Evolutionary conservation across 64 coral and sea anemone species (phyloP).

Genomic region (Anthopleura sola): DNA sequence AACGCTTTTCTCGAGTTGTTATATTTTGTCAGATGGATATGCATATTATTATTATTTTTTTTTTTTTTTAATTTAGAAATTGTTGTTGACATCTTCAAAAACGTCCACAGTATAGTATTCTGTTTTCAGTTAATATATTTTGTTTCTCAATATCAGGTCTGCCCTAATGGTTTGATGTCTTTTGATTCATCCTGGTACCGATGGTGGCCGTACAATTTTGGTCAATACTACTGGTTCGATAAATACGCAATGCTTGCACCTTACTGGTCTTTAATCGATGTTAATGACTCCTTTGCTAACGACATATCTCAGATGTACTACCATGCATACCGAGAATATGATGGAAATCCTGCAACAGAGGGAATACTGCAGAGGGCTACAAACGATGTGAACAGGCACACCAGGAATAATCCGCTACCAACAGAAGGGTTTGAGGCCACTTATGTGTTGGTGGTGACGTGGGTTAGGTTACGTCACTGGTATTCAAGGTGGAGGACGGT

Average conservation of each 20-base stretch:
- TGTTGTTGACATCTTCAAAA: too few relatives aligned
- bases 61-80: too few relatives aligned
- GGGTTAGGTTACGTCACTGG: constrained; percentile 27
- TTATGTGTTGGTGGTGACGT: constrained; percentile 29
- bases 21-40: too few relatives aligned
- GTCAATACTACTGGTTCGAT: constrained; percentile 46
- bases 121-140: too few relatives aligned
- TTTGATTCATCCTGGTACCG: constrained; percentile 13
- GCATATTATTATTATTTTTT: too few relatives aligned
- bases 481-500: neutral
- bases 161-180: constrained; percentile 42
- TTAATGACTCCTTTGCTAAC: neutral
- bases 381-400: neutral
- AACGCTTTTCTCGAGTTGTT: too few relatives aligned
- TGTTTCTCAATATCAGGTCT: neutral
- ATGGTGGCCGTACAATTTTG: constrained; percentile 49
- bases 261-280: constrained; percentile 30
- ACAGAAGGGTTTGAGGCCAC: neutral
- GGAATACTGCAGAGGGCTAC: neutral
- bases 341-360: neutral
- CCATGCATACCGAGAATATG: neutral
- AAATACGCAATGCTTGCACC: constrained; percentile 22
- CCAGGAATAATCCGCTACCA: neutral
- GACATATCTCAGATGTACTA: constrained; percentile 32
- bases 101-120: too few relatives aligned